Evolutionary conservation across 2,888 invertebrate species (phyloP).

Genomic region (Priocnemis perturbator): DNA sequence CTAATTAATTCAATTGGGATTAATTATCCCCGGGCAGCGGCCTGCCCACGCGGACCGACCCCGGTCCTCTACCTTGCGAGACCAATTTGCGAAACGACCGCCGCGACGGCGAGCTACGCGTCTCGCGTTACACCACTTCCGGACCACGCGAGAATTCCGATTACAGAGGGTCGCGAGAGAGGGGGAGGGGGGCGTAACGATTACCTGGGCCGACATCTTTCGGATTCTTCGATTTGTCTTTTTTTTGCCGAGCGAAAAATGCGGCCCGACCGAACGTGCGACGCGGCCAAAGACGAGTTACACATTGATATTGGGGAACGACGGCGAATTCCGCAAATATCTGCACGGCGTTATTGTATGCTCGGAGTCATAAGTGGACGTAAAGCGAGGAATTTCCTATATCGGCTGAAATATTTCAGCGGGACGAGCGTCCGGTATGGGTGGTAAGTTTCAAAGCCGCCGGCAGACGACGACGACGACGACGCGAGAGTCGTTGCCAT

Average conservation of each 20-base stretch:
- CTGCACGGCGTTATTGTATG: neutral
- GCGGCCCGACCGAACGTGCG: no score
- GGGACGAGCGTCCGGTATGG: no score
- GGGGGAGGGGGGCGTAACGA: no score
- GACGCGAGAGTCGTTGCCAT: no score
- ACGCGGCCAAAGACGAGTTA: neutral
- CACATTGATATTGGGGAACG: no score
- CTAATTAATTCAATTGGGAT: constrained; percentile 62
- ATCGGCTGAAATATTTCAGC: no score
- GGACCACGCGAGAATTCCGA: constrained; percentile 17
- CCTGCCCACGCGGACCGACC: constrained; percentile 30
- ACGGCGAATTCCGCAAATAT: no score
- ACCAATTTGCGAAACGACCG: constrained; percentile 45
- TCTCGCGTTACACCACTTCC: constrained; percentile 28
- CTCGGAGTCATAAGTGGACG: neutral
- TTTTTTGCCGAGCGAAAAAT: no score
- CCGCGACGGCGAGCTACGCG: constrained; percentile 24
- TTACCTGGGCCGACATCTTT: no score
- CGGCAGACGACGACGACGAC: no score
- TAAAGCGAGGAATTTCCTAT: neutral
- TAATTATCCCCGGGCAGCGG: constrained; percentile 50
- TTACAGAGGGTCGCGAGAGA: constrained; percentile 21
- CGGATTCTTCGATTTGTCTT: no score
- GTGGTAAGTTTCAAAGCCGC: no score
- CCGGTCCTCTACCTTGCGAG: constrained; percentile 24